A percentile compares a stretch with the other conserved stretches of the same genome.
These are phyloP conservation scores for Aspidapion aeneum DNA, from an alignment of 2,888 invertebrate species.

Conservation along the genomic window DNA sequence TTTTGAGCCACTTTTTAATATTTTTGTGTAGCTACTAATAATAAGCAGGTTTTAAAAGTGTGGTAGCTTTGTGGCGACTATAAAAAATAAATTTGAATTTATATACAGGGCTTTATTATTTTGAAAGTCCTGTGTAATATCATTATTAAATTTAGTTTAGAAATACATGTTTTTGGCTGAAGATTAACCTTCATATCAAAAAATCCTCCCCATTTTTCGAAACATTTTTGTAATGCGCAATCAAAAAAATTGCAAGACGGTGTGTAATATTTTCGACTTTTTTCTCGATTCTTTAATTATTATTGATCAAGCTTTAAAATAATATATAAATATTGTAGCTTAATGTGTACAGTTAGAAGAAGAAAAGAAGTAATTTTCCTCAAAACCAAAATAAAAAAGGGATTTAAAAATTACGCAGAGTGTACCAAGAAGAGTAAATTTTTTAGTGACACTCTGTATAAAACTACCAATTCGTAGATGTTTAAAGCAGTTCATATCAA, in stretches of 20 bases:
- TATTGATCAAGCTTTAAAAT: constrained; percentile 26
- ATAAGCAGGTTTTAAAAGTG: neutral
- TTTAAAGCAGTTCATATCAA: too few relatives aligned
- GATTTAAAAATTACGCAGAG: constrained; percentile 16
- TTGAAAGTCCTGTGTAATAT: neutral
- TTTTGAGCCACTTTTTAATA: too few relatives aligned
- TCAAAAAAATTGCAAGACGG: neutral
- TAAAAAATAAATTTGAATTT: too few relatives aligned
- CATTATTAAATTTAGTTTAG: neutral
- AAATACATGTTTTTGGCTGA: neutral
- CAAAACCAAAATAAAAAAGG: constrained; percentile 13
- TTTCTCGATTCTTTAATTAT: constrained; percentile 16
- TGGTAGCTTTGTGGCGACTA: neutral
- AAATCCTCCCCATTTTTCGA: neutral
- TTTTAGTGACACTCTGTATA: neutral
- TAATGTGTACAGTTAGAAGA: constrained; percentile 39
- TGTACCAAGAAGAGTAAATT: constrained; percentile 18
- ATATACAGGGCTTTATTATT: neutral
- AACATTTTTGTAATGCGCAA: neutral
- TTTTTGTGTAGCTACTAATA: too few relatives aligned
- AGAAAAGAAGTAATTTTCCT: constrained; percentile 14
- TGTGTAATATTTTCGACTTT: neutral
- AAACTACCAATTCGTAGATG: neutral
- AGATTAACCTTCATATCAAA: neutral
- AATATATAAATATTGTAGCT: constrained; percentile 33